Conservation (phyloP, 2,113 vertebrate species). For the Chaenogobius annularis region DNA sequence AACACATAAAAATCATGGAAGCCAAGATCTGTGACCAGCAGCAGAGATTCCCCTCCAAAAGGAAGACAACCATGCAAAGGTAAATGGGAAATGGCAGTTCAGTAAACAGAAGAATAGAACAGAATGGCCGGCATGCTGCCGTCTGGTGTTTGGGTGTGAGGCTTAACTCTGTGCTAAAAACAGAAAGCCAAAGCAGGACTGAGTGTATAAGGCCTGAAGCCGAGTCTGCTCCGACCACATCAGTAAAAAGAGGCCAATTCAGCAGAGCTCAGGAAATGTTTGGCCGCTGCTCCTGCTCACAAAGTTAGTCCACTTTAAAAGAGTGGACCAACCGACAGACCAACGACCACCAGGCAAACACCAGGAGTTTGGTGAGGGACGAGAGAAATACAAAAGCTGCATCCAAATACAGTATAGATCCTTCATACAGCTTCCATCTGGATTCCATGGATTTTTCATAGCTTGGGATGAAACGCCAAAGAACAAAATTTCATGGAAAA, state of each 20-base stretch:
- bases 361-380: background rate
- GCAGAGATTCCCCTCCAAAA: constrained; percentile 16
- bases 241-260: constrained; percentile 41
- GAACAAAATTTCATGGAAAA: too few relatives aligned
- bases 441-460: background rate
- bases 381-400: background rate
- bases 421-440: too few relatives aligned
- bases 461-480: background rate
- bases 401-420: too few relatives aligned
- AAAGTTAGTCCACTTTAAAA: constrained; percentile 3
- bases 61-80: background rate
- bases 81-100: constrained; percentile 17
- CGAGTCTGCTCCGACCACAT: constrained; percentile 40
- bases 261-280: constrained; percentile 43
- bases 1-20: constrained; percentile 17
- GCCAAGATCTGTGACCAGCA: constrained; percentile 1
- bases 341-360: background rate
- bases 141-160: constrained; percentile 39
- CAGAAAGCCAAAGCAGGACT: constrained; percentile 40
- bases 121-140: constrained; percentile 24
- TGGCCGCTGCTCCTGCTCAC: constrained; percentile 23
- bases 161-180: constrained; percentile 43
- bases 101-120: constrained; percentile 24
- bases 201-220: constrained; percentile 25
- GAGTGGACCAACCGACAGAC: background rate